These are phyloP conservation scores for Dasypogon diadema DNA, from an alignment of 2,888 invertebrate genomes.

Conservation along the genomic window DNA sequence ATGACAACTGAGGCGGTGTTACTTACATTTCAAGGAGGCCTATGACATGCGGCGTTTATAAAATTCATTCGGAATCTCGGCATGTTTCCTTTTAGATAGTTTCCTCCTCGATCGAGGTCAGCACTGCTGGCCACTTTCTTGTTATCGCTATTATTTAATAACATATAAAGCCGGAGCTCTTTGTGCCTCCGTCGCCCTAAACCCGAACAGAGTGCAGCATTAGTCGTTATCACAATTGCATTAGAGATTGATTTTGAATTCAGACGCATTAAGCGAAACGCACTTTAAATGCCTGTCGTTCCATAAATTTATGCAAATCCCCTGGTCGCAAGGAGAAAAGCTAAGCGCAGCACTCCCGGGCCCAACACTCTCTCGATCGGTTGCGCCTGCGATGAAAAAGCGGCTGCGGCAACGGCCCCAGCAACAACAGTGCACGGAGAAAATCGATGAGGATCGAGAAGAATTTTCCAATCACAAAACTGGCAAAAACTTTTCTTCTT, in stretches of 20 bases:
- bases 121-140: background rate
- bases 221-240: slow-evolving; percentile 19
- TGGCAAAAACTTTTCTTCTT: slow-evolving; percentile 22
- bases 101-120: background rate
- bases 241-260: slow-evolving; percentile 41
- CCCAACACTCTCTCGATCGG: slow-evolving; percentile 52
- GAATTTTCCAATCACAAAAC: slow-evolving; percentile 43
- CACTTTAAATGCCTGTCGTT: slow-evolving; percentile 58
- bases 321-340: slow-evolving; percentile 27
- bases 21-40: too few relatives aligned
- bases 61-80: background rate
- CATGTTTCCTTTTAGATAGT: background rate
- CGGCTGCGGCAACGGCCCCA: background rate
- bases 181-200: background rate
- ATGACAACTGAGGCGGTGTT: too few relatives aligned
- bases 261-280: slow-evolving; percentile 56
- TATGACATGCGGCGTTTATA: background rate
- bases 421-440: too few relatives aligned
- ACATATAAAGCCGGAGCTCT: background rate
- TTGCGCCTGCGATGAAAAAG: slow-evolving; percentile 9
- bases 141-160: background rate
- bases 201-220: background rate
- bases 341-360: slow-evolving; percentile 47
- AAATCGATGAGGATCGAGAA: slow-evolving; percentile 2
- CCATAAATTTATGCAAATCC: slow-evolving; percentile 58